Evolutionary conservation across 2,888 invertebrate species (phyloP).

Genomic region (Malachius bipustulatus): DNA sequence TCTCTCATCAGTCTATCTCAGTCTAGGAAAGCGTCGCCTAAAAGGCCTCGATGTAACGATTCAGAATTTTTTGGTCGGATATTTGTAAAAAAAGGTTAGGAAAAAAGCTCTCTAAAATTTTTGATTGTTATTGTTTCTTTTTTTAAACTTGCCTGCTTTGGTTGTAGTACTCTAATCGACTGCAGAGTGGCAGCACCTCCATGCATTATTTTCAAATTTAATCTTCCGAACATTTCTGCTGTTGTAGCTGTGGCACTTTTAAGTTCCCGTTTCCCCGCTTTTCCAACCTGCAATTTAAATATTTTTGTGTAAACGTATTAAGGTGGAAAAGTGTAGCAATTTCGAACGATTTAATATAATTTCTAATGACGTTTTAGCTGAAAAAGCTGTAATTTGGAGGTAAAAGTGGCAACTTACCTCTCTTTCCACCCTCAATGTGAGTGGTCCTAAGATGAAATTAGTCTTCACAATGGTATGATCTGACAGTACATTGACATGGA

Average conservation of each 20-base stretch:
- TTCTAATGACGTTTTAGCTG: neutral
- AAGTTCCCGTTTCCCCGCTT: slow-evolving; percentile 66
- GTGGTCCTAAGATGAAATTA: slow-evolving; percentile 68
- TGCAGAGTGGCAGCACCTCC: slow-evolving; percentile 73
- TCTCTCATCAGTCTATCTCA: too few species aligned
- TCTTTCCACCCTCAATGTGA: slow-evolving; percentile 67
- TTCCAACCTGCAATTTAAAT: slow-evolving; percentile 57
- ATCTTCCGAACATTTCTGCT: slow-evolving; percentile 72
- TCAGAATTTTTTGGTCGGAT: too few species aligned
- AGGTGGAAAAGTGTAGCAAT: neutral
- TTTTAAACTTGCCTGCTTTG: too few species aligned
- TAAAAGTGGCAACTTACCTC: slow-evolving; percentile 47
- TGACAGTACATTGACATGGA: slow-evolving; percentile 64
- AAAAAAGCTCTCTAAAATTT: too few species aligned
- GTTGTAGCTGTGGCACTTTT: slow-evolving; percentile 81
- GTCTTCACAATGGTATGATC: slow-evolving; percentile 74
- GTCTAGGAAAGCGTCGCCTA: too few species aligned
- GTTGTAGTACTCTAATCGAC: slow-evolving; percentile 74
- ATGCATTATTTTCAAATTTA: slow-evolving; percentile 64
- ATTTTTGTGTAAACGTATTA: too few species aligned
- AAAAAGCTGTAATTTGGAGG: neutral
- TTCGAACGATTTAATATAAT: slow-evolving; percentile 5
- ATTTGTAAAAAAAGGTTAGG: too few species aligned
- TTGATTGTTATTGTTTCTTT: too few species aligned
- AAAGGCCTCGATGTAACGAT: too few species aligned